Percentiles rank a stretch among this genome's conserved stretches.
Conservation (phyloP, 2,113 vertebrate species). For the Lycocorax pyrrhopterus region DNA sequence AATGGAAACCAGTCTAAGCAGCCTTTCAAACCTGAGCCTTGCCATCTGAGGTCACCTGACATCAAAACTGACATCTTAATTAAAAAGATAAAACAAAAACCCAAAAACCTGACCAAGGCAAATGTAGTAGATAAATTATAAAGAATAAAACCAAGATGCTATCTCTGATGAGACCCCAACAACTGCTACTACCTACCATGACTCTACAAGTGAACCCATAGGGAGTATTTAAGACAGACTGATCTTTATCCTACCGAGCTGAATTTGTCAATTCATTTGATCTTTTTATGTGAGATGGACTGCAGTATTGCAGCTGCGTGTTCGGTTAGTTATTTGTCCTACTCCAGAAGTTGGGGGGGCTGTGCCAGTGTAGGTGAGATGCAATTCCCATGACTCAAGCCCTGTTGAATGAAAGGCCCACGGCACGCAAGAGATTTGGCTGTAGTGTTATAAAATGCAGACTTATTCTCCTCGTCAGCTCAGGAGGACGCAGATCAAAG, state of each 20-base stretch:
- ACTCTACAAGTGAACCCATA: neutral
- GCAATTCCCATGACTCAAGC: neutral
- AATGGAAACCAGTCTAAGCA: neutral
- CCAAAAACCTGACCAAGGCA: neutral
- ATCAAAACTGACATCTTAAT: neutral
- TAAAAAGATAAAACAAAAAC: neutral
- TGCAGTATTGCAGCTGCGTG: neutral
- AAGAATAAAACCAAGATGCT: neutral
- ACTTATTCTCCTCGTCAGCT: neutral
- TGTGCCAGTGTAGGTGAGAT: neutral
- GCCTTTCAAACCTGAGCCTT: neutral
- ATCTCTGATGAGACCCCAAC: neutral
- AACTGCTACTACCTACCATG: neutral
- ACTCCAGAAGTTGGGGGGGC: rapidly evolving
- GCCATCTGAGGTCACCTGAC: neutral
- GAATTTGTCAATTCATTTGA: neutral
- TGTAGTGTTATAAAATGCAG: neutral
- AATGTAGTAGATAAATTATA: neutral
- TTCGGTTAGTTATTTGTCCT: neutral
- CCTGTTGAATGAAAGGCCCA: neutral
- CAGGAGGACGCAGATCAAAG: neutral
- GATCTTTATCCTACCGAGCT: neutral
- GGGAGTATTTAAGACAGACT: neutral
- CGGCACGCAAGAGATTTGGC: neutral
- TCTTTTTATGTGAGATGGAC: neutral